Evolutionary conservation across 1,140 invertebrate species (phyloP).

Genomic region (Pseudomyrmex pallidus): DNA sequence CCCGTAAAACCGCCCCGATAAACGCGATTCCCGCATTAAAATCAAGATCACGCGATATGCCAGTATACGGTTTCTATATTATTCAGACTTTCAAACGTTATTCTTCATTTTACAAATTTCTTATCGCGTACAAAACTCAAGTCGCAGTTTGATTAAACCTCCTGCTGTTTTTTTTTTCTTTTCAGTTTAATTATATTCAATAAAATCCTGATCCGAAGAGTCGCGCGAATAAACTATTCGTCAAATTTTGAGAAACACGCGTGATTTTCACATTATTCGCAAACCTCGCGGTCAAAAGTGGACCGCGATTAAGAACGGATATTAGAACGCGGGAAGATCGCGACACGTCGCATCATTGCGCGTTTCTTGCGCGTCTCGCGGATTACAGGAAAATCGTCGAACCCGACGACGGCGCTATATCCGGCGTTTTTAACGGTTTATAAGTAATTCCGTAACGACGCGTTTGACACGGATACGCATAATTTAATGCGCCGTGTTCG

Average conservation of each 20-base stretch:
- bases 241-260: not conserved
- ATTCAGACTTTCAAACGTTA: too few relatives aligned
- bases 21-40: constrained; percentile 1
- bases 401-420: constrained; percentile 18
- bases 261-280: not conserved
- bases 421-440: constrained; percentile 55
- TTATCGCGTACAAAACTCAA: too few relatives aligned
- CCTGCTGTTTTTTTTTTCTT: too few relatives aligned
- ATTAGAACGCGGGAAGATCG: not conserved
- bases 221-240: not conserved
- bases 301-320: too few relatives aligned
- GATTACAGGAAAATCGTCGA: constrained; percentile 31
- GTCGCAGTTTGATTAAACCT: too few relatives aligned
- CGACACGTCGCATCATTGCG: not conserved
- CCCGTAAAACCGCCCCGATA: not conserved
- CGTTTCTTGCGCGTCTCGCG: constrained; percentile 1
- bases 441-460: constrained; percentile 70
- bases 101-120: too few relatives aligned
- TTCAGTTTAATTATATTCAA: not conserved
- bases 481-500: constrained; percentile 65
- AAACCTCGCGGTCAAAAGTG: not conserved
- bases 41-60: not conserved
- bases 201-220: not conserved
- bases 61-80: not conserved
- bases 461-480: constrained; percentile 77